These are phyloP conservation scores for Hipparchia sbordonii DNA, from an alignment of 2,888 invertebrate species.

Conservation along the genomic window DNA sequence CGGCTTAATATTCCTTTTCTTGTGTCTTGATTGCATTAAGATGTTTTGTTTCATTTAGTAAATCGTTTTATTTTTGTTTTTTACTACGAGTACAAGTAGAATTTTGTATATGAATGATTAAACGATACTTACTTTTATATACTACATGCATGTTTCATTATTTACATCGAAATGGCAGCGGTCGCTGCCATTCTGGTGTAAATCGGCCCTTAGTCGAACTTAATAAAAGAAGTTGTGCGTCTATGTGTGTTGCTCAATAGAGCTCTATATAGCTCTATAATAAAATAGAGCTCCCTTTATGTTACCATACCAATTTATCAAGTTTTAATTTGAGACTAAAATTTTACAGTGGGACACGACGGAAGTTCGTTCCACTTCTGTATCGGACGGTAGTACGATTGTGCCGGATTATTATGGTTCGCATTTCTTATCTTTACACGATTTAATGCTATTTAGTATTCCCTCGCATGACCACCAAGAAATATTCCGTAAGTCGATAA, in stretches of 20 bases:
- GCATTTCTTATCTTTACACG: constrained; percentile 35
- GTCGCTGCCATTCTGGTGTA: too few relatives aligned
- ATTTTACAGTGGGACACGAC: constrained; percentile 61
- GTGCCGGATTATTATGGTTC: constrained; percentile 59
- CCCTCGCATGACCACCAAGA: background rate
- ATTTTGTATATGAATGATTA: too few relatives aligned
- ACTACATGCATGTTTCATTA: too few relatives aligned
- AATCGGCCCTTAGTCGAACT: too few relatives aligned
- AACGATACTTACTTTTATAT: too few relatives aligned
- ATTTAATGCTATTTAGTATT: background rate
- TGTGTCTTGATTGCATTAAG: too few relatives aligned
- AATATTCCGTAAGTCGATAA: background rate
- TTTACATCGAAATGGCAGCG: too few relatives aligned
- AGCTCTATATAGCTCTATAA: too few relatives aligned
- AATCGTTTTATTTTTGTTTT: background rate
- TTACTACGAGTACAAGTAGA: background rate
- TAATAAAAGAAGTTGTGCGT: too few relatives aligned
- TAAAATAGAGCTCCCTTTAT: too few relatives aligned
- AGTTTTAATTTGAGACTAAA: constrained; percentile 16
- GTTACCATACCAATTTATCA: background rate
- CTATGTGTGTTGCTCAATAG: too few relatives aligned
- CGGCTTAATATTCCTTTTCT: too few relatives aligned
- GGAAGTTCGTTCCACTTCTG: constrained; percentile 54
- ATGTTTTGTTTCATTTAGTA: background rate
- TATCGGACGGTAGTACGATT: constrained; percentile 58